Conservation (phyloP, 53 echinoderm and acorn worm species). For the Antedon mediterranea region DNA sequence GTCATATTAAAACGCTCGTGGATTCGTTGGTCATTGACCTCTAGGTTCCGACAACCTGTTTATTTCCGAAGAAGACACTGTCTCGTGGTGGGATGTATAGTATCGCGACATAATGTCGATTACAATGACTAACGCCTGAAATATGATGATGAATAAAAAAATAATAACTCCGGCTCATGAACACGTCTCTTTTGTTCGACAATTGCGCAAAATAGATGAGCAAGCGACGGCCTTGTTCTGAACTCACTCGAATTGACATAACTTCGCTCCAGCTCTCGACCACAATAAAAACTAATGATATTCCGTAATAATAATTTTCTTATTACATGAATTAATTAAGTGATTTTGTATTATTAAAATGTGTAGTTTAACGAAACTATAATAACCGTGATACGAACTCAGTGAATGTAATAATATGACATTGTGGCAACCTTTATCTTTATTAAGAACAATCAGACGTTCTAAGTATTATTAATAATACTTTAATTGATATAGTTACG, state of each 20-base stretch:
- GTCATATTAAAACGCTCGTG: not conserved
- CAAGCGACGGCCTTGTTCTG: not conserved
- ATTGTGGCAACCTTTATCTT: no score
- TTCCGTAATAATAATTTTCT: no score
- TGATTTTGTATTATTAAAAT: not conserved
- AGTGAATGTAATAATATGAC: no score
- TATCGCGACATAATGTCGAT: constrained; percentile 1
- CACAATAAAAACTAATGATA: no score
- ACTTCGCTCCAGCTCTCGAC: not conserved
- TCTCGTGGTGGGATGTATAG: not conserved
- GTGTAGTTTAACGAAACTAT: no score
- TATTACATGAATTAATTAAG: no score
- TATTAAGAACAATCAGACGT: no score
- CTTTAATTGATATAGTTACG: no score
- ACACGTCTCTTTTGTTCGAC: not conserved
- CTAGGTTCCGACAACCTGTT: not conserved
- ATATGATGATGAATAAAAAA: constrained; percentile 1
- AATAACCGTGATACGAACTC: no score
- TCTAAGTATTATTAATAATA: no score
- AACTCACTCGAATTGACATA: not conserved
- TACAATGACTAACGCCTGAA: constrained; percentile 1
- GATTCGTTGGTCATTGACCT: constrained; percentile 1
- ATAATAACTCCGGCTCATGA: constrained; percentile 1
- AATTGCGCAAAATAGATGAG: not conserved
- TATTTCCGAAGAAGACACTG: constrained; percentile 1